These are phyloP conservation scores for Megalopta genalis DNA, from an alignment of 1,140 invertebrate genomes.

Conservation along the genomic window DNA sequence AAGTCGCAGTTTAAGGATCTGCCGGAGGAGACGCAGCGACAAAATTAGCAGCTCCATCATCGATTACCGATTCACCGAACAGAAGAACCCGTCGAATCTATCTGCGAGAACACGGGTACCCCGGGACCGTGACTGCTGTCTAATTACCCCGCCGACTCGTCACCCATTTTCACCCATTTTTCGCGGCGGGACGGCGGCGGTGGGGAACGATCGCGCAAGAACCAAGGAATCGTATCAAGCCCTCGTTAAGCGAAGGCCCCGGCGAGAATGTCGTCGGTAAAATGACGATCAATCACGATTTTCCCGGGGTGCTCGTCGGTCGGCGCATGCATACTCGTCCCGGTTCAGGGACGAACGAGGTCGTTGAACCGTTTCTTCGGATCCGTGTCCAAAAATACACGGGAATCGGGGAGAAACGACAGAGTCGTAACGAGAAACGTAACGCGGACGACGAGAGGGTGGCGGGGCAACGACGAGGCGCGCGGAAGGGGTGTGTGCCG, in stretches of 20 bases:
- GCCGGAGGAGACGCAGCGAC: too few species aligned
- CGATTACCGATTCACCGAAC: not conserved
- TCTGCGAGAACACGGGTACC: too few species aligned
- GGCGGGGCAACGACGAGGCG: not conserved
- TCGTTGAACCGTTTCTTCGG: slow-evolving; percentile 61
- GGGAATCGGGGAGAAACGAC: slow-evolving; percentile 41
- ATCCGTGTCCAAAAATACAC: slow-evolving; percentile 60
- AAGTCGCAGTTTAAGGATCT: too few species aligned
- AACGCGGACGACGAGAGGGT: slow-evolving; percentile 47
- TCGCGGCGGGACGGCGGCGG: slow-evolving; percentile 4
- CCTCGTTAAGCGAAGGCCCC: slow-evolving; percentile 42
- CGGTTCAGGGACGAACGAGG: slow-evolving; percentile 42
- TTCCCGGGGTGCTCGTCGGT: slow-evolving; percentile 35
- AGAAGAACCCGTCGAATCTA: too few species aligned
- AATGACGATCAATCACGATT: slow-evolving; percentile 64
- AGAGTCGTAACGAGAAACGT: slow-evolving; percentile 49
- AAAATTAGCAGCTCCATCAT: not conserved
- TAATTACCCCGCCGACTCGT: not conserved
- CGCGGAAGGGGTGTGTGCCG: not conserved
- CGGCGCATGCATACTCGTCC: slow-evolving; percentile 41
- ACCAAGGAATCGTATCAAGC: slow-evolving; percentile 44
- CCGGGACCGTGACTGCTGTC: not conserved
- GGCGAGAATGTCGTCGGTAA: slow-evolving; percentile 32
- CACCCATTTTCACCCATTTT: slow-evolving; percentile 39
- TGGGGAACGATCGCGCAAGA: not conserved